A percentile compares a stretch with the other conserved stretches of the same genome.
Evolutionary conservation across 2,113 vertebrate species (phyloP).

Genomic region (Corythornis vintsioides): DNA sequence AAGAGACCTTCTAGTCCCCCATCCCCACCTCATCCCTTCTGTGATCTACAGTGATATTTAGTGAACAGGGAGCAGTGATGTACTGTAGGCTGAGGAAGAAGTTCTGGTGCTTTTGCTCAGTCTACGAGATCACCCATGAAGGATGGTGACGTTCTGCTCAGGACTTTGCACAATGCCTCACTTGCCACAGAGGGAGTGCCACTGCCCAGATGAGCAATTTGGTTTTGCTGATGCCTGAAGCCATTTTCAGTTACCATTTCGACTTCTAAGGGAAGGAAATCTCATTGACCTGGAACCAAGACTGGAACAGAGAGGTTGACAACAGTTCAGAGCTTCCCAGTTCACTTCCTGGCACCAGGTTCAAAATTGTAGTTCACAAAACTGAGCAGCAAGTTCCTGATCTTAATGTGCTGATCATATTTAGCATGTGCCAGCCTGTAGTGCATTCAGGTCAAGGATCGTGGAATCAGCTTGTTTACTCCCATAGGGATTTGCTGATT

Average conservation of each 20-base stretch:
- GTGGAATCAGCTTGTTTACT: neutral
- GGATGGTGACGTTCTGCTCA: neutral
- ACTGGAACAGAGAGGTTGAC: neutral
- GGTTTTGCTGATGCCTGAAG: neutral
- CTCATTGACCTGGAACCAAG: neutral
- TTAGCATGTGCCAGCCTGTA: neutral
- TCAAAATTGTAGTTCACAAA: neutral
- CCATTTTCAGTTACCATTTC: neutral
- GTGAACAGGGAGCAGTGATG: accelerated
- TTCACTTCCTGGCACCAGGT: constrained; percentile 19
- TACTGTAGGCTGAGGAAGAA: neutral
- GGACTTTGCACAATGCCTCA: accelerated
- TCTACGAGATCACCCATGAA: accelerated
- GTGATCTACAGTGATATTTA: neutral
- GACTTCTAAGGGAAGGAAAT: constrained; percentile 7
- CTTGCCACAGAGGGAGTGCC: neutral
- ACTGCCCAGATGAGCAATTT: neutral
- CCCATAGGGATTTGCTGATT: neutral
- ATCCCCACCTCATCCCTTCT: neutral
- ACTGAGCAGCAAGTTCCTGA: constrained; percentile 29
- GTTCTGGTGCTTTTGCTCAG: neutral
- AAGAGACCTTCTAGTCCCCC: neutral
- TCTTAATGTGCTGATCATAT: neutral
- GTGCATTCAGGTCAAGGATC: constrained; percentile 4
- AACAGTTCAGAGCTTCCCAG: neutral